phyloP scores from a whole-genome alignment of 1,140 invertebrate genomes.

The Drosophila guanche region DNA sequence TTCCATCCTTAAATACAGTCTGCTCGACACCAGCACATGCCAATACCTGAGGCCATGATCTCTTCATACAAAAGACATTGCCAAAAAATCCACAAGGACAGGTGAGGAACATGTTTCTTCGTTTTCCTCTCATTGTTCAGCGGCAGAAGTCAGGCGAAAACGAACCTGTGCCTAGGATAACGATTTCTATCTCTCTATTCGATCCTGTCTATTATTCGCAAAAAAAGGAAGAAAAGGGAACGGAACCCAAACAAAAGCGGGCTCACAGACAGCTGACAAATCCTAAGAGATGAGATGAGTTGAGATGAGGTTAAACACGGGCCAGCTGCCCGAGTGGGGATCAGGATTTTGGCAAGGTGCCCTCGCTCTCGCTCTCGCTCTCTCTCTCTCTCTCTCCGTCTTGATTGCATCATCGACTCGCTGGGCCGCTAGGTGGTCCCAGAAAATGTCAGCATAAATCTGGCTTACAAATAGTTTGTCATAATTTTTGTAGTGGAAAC shows the following conservation, averaged over 20 bases:
- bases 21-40: conserved; percentile 37
- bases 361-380: conserved; percentile 16
- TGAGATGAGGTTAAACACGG: conserved; percentile 47
- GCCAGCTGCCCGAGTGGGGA: conserved; percentile 55
- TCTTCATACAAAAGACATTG: conserved; percentile 52
- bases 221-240: conserved; percentile 18
- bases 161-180: conserved; percentile 59
- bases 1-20: background rate
- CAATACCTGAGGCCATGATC: conserved; percentile 38
- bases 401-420: conserved; percentile 63
- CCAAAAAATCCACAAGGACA: conserved; percentile 52
- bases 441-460: conserved; percentile 70
- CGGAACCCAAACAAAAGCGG: conserved; percentile 58
- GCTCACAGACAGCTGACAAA: conserved; percentile 65
- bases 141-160: conserved; percentile 55
- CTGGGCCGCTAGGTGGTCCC: conserved; percentile 57
- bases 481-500: conserved; percentile 48
- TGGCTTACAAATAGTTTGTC: conserved; percentile 64
- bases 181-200: conserved; percentile 55
- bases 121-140: conserved; percentile 35
- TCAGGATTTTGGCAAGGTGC: conserved; percentile 73
- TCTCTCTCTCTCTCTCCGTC: no score
- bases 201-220: conserved; percentile 65
- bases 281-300: conserved; percentile 34
- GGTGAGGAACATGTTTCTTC: conserved; percentile 66